Percentiles rank a stretch among this genome's conserved stretches.
phyloP scores from a whole-genome alignment of 53 echinoderm and acorn worm species.

The Arbacia lixula region DNA sequence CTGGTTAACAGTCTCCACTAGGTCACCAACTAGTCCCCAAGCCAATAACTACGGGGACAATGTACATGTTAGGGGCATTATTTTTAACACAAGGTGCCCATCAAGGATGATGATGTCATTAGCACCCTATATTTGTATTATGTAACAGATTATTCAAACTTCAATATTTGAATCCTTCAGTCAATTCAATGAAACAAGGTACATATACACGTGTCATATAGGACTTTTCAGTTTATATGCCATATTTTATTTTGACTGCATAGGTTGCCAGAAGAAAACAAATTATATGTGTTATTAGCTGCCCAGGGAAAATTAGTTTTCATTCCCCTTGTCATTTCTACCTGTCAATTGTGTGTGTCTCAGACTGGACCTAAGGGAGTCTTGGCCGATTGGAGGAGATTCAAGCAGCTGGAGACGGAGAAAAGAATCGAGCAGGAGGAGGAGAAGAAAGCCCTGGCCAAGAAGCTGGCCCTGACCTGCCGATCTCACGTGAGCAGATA shows the following conservation, averaged over 20 bases:
- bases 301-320: background rate
- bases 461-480: slow-evolving; percentile 83
- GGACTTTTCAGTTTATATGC: too few species aligned
- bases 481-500: slow-evolving; percentile 87
- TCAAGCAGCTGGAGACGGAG: slow-evolving; percentile 94
- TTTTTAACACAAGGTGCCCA: too few species aligned
- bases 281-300: background rate
- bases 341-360: background rate
- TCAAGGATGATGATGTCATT: too few species aligned
- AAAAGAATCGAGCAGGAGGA: slow-evolving; percentile 80
- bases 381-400: slow-evolving; percentile 90
- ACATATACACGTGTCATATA: too few species aligned
- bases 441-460: slow-evolving; percentile 71
- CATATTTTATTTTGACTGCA: background rate
- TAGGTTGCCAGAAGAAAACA: background rate
- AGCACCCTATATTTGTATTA: too few species aligned
- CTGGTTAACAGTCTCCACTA: too few species aligned
- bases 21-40: too few species aligned
- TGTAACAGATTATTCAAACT: too few species aligned
- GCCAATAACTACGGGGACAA: too few species aligned
- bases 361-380: slow-evolving; percentile 99
- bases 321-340: background rate
- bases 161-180: too few species aligned
- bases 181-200: too few species aligned
- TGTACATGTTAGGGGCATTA: too few species aligned